Evolutionary conservation across 2,113 vertebrate species (phyloP).

Genomic region (Naja naja): DNA sequence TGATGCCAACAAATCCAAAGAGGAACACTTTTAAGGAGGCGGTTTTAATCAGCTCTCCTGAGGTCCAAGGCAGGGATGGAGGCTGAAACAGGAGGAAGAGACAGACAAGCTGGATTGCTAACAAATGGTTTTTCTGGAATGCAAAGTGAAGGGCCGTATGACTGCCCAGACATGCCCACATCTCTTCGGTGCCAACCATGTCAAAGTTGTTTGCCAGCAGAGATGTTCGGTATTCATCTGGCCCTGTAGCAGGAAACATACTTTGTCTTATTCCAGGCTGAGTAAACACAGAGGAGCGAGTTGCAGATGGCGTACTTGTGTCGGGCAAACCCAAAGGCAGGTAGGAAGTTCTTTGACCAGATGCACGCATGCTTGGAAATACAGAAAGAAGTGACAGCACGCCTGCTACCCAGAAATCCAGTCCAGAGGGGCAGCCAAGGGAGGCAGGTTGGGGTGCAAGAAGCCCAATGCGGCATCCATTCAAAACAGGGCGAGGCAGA

Average conservation of each 20-base stretch:
- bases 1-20: neutral
- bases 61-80: neutral
- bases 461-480: neutral
- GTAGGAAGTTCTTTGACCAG: neutral
- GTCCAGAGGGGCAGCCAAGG: neutral
- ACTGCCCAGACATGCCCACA: neutral
- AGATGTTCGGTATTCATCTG: neutral
- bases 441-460: neutral
- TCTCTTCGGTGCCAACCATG: neutral
- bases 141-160: neutral
- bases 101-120: neutral
- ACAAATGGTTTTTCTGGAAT: neutral
- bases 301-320: neutral
- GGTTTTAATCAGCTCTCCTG: neutral
- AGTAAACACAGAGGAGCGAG: neutral
- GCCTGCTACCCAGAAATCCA: neutral
- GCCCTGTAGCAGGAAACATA: neutral
- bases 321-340: neutral
- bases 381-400: neutral
- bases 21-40: neutral
- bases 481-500: neutral
- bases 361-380: neutral
- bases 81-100: neutral
- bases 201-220: neutral
- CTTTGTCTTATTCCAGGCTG: neutral